Evolutionary conservation across 2,113 vertebrate species (phyloP).

Genomic region (Embiotoca jacksoni): DNA sequence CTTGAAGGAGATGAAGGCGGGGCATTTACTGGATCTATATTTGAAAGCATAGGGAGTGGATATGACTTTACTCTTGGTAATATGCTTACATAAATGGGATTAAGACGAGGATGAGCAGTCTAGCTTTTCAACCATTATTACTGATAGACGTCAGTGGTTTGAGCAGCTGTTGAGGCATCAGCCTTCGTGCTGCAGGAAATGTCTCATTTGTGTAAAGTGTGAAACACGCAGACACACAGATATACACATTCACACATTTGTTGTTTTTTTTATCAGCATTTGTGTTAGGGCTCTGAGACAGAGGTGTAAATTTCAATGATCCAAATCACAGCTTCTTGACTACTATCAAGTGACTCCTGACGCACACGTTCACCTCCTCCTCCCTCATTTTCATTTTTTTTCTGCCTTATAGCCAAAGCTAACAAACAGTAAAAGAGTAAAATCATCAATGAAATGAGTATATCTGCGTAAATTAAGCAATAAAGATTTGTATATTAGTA

Average conservation of each 20-base stretch:
- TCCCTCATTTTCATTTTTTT: background rate
- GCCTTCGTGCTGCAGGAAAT: conserved; percentile 47
- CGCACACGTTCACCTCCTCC: background rate
- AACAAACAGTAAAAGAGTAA: background rate
- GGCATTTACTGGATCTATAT: background rate
- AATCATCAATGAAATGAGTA: background rate
- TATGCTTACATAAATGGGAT: conserved; percentile 44
- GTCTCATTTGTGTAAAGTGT: conserved; percentile 57
- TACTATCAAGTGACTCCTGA: conserved; percentile 35
- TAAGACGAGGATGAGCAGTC: conserved; percentile 36
- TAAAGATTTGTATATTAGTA: background rate
- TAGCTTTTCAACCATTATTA: conserved; percentile 54
- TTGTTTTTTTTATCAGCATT: background rate
- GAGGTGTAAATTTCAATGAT: conserved; percentile 60
- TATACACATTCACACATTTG: too few species aligned
- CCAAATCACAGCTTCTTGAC: conserved; percentile 42
- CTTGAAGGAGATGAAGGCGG: background rate
- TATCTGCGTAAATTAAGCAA: background rate
- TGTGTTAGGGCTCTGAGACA: conserved; percentile 35
- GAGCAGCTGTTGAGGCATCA: conserved; percentile 55
- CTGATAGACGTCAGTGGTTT: conserved; percentile 49
- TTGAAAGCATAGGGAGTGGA: conserved; percentile 5
- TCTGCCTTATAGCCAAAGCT: background rate
- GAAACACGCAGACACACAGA: conserved; percentile 20
- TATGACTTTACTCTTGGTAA: conserved; percentile 34